Evolutionary conservation across 2,888 invertebrate species (phyloP), one percentile per base, ranked within the genome.

Genomic region (Chrysolina oricalcia): DNA sequence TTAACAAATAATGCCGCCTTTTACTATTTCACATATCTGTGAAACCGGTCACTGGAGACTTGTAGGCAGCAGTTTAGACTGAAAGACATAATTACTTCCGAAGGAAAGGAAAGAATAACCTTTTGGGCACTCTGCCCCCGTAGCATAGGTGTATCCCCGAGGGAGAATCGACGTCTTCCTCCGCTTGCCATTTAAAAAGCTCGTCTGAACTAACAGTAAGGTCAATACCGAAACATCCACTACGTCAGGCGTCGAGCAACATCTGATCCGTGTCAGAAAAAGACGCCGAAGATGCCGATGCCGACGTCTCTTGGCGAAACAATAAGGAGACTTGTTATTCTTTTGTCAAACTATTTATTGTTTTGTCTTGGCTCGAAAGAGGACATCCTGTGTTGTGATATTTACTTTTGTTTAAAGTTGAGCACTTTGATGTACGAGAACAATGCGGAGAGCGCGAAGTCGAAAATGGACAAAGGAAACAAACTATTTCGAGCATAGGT

Each of bases 301-400:
- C 62, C 72, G 62, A 62, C 46, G 62, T 17, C 62, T 59, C 27
- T 59, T 59, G 59, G 15, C 62, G 72, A 72, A 71, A 75, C 75
- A 75, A 75, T 75, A 72, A 72, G 64, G 40, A 48, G 64, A 72
- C 59, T 46, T 75, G 75, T 75, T 75, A 75, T 75, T 75, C 72
- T 75, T 75, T 72, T 72, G 72, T 62, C 53, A 65, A 48, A 72
- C 59, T 75, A 75, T 75, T 75, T 75, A 75, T 75, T 75, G 65
- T 75, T 75, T 72, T 69, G 71, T 68, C 68, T 68, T 35, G 13
- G 13, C 68, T 53, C 40, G 68, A 68, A 19, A 41, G 68, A 68
- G 75, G 75, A 70, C 71, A 72, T 75, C 75, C 75, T 72, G 75
- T 75, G 68, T 68, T 66, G 59, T 72, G 72, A 75, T 75, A 74